These are phyloP conservation scores for Sebastes umbrosus DNA, from an alignment of 2,797 vertebrate species.

Conservation along the genomic window DNA sequence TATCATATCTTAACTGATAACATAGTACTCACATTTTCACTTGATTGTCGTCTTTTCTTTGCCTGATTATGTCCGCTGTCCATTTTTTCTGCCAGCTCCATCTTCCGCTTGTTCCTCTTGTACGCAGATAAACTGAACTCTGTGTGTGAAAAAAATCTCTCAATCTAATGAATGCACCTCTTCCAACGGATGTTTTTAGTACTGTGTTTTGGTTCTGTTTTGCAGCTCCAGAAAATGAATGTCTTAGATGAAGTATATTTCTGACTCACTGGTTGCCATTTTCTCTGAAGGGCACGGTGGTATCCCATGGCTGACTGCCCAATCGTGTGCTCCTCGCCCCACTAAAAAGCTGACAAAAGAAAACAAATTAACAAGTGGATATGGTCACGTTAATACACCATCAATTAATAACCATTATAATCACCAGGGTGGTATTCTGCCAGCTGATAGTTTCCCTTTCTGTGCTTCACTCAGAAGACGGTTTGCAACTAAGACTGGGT, in stretches of 20 bases:
- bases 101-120: constrained; percentile 98
- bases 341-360: constrained; percentile 92
- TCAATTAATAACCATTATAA: constrained; percentile 40
- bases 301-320: constrained; percentile 97
- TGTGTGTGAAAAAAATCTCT: constrained; percentile 70
- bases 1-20: not conserved
- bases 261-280: constrained; percentile 95
- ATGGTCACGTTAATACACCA: not conserved
- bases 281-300: constrained; percentile 93
- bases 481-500: constrained; percentile 97
- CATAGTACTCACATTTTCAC: constrained; percentile 88
- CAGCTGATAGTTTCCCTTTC: constrained; percentile 98
- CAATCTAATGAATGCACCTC: not conserved
- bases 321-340: constrained; percentile 95
- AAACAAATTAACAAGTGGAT: constrained; percentile 11
- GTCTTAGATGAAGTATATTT: not conserved
- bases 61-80: constrained; percentile 90
- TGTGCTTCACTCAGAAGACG: constrained; percentile 96
- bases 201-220: not conserved
- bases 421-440: constrained; percentile 99
- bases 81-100: constrained; percentile 96
- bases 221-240: not conserved
- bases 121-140: constrained; percentile 98
- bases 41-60: constrained; percentile 96
- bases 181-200: not conserved